These are phyloP conservation scores for Otocyon megalotis DNA, from an alignment of 2,113 vertebrate species.

Conservation along the genomic window DNA sequence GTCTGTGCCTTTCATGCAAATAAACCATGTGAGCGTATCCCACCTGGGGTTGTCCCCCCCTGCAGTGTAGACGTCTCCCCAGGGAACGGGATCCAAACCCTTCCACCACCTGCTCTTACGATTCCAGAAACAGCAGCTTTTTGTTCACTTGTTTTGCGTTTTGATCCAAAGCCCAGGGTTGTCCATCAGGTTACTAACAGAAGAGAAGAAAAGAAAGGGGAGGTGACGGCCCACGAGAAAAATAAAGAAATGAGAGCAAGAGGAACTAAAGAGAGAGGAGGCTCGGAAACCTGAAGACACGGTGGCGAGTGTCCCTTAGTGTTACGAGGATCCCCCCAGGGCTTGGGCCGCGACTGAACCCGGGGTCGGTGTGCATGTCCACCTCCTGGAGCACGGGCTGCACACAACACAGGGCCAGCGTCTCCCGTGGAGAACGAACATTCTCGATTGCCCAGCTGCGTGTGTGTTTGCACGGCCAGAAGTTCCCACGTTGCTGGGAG, in stretches of 20 bases:
- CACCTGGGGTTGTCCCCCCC: no score
- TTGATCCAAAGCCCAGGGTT: background rate
- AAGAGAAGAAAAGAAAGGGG: background rate
- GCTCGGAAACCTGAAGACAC: background rate
- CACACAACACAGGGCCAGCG: background rate
- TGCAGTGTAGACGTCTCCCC: background rate
- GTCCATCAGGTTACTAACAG: background rate
- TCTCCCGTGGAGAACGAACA: constrained; percentile 11
- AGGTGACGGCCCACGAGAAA: background rate
- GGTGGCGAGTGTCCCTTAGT: background rate
- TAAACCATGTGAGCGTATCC: no score
- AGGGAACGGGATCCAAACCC: background rate
- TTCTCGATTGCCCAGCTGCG: constrained; percentile 37
- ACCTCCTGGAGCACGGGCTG: no score
- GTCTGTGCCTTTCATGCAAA: background rate
- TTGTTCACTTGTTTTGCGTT: background rate
- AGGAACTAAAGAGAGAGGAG: background rate
- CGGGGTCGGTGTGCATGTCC: no score
- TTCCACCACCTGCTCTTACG: background rate
- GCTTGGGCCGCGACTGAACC: no score
- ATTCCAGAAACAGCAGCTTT: background rate
- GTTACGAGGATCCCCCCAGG: background rate
- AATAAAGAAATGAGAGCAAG: background rate
- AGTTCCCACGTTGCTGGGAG: background rate
- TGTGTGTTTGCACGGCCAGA: constrained; percentile 25